These are phyloP conservation scores for Columbina picui DNA, from an alignment of 2,113 vertebrate genomes.

Conservation along the genomic window DNA sequence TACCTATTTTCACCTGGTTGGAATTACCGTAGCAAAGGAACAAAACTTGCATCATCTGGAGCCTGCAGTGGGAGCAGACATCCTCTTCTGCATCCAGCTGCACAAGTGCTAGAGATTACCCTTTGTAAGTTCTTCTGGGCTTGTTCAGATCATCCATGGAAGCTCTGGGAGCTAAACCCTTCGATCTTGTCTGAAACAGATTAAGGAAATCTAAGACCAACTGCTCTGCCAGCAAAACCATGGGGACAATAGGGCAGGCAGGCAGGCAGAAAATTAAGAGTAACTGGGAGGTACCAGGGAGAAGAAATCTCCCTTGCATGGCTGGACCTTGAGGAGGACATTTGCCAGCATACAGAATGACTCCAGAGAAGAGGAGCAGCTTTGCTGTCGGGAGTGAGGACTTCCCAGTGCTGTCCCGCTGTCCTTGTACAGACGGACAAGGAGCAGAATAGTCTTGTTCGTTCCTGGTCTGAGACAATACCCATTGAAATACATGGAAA, in stretches of 20 bases:
- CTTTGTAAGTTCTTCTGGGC: not conserved
- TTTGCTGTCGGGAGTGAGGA: accelerated
- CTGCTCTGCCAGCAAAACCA: not conserved
- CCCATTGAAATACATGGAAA: constrained; percentile 27
- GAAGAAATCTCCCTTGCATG: not conserved
- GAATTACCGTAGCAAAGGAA: not conserved
- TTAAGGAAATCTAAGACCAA: not conserved
- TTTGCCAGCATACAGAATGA: not conserved
- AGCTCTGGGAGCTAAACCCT: not conserved
- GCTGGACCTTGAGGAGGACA: accelerated
- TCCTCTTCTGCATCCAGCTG: not conserved
- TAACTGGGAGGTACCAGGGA: not conserved
- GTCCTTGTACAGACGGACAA: not conserved
- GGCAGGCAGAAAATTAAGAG: not conserved
- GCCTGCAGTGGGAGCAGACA: not conserved
- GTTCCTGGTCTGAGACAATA: constrained; percentile 46
- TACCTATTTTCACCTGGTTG: constrained; percentile 8
- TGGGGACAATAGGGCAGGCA: not conserved
- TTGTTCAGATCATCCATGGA: not conserved
- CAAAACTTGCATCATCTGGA: not conserved
- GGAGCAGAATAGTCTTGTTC: constrained; percentile 43
- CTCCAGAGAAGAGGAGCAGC: not conserved
- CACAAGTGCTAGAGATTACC: not conserved
- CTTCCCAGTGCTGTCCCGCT: not conserved
- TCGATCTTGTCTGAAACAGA: not conserved